Base-by-base conservation (phyloP, 1,140 invertebrate genomes). In the Augochlora pura region DNA sequence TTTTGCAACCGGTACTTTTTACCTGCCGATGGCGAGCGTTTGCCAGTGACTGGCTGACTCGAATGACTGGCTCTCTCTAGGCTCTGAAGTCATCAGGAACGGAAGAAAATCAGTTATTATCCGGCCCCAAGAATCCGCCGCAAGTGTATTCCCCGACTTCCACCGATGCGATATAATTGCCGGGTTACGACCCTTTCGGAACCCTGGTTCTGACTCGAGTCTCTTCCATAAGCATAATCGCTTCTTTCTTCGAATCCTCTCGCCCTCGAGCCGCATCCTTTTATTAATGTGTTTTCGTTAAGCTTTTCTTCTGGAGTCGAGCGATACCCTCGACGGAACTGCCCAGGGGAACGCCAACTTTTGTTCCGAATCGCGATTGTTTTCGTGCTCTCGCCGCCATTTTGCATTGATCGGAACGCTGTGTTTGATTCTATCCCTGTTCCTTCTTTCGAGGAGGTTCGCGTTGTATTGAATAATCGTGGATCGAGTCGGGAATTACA, bases 41-140 rank as follows among this genome's bases (percentile, higher is more conserved):
- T 46, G 42, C 32, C 32, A 32, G 42, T 46, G 73, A 80, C 63
- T 80, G 77, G 81, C 80, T 84, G 80, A 80, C 72, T 72, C 42
- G 81, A 82, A 72, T 52, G 59, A 42, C 77, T 57, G 49, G 69
- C 32, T 32, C 32, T 32, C 32, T 32, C 32, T n/a, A 62, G 18
- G 21, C 21, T 2, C 39, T 46, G 46, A 63, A 85, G 77, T 80
- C 81, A 85, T 69, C 72, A 52, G 64, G 59, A 77, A 83, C 52
- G 62, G 52, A 83, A 73, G 73, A 75, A 66, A 83, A 85, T 85
- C 74, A 74, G 54, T 78, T 68, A 82, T 86, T 82, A 82, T 84
- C 82, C 76, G 59, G 9, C 27, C 23, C 39, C 23, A 66, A 52
- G 68, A 82, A 77, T 84, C 49, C 49, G 62, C 66, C 62, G 73